A percentile compares a stretch with the other conserved stretches of the same genome.
Evolutionary conservation across 1,140 invertebrate genomes (phyloP).

Genomic region (Chironomus striatipennis): DNA sequence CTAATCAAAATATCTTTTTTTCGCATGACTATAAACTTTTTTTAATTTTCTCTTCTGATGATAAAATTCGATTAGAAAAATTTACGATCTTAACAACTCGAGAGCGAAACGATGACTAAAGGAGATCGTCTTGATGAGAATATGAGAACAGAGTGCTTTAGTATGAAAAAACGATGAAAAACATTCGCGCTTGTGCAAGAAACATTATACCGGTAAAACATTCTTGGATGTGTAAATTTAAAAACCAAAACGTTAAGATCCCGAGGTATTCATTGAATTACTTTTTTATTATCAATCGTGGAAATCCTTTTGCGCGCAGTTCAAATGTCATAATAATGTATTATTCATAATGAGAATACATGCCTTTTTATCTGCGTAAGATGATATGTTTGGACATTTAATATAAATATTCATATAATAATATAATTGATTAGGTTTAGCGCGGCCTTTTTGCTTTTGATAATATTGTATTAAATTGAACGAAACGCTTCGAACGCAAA

Average conservation of each 20-base stretch:
- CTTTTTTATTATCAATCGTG: background rate
- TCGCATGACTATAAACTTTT: no score
- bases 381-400: background rate
- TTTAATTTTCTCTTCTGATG: background rate
- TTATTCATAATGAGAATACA: background rate
- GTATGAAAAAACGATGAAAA: background rate
- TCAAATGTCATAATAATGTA: slow-evolving; percentile 3
- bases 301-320: background rate
- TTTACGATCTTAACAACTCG: slow-evolving; percentile 1
- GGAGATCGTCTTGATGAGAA: background rate
- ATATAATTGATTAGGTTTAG: slow-evolving; percentile 2
- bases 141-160: background rate
- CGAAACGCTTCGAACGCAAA: background rate
- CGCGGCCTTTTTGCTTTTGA: slow-evolving; percentile 5
- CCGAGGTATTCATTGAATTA: no score
- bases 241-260: no score
- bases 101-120: background rate
- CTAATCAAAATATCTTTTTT: no score
- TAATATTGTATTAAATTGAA: background rate
- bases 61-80: background rate
- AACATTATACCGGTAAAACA: background rate
- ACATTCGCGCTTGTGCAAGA: background rate
- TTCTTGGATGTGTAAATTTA: background rate
- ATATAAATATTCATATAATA: background rate
- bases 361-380: no score